phyloP scores from a whole-genome alignment of 1,140 invertebrate species.

The Procambarus virginalis region DNA sequence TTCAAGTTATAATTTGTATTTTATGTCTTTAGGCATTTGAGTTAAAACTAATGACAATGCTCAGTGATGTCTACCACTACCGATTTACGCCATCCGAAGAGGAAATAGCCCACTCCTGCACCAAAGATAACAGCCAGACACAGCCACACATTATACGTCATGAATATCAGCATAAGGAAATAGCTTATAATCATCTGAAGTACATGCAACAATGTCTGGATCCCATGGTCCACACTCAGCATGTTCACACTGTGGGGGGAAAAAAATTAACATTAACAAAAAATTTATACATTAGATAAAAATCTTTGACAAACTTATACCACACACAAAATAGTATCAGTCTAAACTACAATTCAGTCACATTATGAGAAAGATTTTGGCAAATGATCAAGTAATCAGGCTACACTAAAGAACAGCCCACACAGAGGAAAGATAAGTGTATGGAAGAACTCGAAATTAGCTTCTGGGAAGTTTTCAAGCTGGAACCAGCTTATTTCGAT shows the following conservation, averaged over 20 bases:
- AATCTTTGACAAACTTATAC: too few species aligned
- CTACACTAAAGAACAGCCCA: too few species aligned
- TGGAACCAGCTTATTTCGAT: too few species aligned
- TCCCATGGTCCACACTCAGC: conserved; percentile 85
- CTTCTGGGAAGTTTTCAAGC: too few species aligned
- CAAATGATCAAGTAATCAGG: too few species aligned
- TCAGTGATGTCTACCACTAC: conserved; percentile 94
- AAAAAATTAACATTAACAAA: background rate
- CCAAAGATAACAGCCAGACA: conserved; percentile 93
- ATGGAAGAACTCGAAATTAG: too few species aligned
- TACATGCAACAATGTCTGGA: conserved; percentile 92
- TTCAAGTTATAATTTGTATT: background rate
- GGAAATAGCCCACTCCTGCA: conserved; percentile 91
- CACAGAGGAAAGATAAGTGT: too few species aligned
- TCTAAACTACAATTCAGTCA: too few species aligned
- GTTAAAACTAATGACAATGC: conserved; percentile 89
- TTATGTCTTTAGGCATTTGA: background rate
- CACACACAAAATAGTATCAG: too few species aligned
- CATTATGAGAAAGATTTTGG: too few species aligned
- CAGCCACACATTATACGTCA: conserved; percentile 98
- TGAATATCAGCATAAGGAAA: conserved; percentile 97
- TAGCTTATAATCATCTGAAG: conserved; percentile 92
- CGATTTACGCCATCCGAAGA: conserved; percentile 94
- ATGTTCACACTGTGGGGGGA: conserved; percentile 75
- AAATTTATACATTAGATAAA: too few species aligned